Evolutionary conservation across 2,888 invertebrate genomes (phyloP).

Genomic region (Andrena flavipes): DNA sequence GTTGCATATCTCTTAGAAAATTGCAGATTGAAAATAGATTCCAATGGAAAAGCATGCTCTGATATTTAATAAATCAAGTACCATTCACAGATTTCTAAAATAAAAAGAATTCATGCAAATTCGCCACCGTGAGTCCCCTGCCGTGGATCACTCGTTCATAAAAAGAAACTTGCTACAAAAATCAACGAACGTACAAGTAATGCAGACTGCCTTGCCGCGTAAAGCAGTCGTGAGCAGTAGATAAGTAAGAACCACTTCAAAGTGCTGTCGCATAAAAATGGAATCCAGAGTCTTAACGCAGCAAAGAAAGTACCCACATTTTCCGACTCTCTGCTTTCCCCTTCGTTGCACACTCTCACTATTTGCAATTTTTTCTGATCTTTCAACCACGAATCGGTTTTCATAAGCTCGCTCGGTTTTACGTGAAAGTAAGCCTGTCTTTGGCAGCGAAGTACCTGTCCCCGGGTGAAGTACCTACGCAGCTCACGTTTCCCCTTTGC

Average conservation of each 20-base stretch:
- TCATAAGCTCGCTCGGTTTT: background rate
- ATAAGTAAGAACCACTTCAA: background rate
- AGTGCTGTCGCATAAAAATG: background rate
- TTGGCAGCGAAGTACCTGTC: background rate
- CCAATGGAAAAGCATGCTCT: no score
- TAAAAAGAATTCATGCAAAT: no score
- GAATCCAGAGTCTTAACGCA: background rate
- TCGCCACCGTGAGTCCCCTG: no score
- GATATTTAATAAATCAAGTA: no score
- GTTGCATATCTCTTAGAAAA: no score
- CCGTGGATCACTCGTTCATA: conserved; percentile 9
- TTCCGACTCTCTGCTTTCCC: background rate
- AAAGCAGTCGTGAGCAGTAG: background rate
- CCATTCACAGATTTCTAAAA: no score
- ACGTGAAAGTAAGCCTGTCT: background rate
- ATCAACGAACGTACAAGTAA: no score
- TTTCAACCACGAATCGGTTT: background rate
- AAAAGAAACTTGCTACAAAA: conserved; percentile 26
- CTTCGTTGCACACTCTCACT: background rate
- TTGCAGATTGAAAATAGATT: no score
- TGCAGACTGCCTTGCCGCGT: background rate
- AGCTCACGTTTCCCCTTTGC: background rate
- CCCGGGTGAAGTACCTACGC: background rate
- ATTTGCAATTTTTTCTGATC: background rate
- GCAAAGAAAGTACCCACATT: conserved; percentile 5